Evolutionary conservation across 2,797 vertebrate genomes (phyloP), one percentile per base, ranked within the genome.

Genomic region (Acanthornis magna): DNA sequence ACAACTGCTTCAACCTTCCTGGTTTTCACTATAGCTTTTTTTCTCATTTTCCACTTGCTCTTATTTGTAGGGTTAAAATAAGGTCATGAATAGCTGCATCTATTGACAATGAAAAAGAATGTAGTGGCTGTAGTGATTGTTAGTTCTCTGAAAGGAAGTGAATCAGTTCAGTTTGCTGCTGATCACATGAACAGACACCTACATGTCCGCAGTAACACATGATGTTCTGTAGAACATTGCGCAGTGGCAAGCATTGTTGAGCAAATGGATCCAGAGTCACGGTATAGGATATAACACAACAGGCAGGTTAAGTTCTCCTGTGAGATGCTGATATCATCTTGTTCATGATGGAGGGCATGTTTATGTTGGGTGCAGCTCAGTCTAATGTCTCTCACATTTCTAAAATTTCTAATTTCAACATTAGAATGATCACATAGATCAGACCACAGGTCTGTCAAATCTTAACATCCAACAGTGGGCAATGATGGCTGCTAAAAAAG

Each of bases 31-130:
- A 5, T 23, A 55, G 20, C 10, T 47, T 61, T 73, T n/a, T n/a
- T 5, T 61, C 14, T 77, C 18, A 27, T 42, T 79, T 84, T 70
- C 32, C 7, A 8, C 19, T 62, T 47, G 12, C 18, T 71, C 3
- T 70, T 85, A 25, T 21, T 57, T 42, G 7, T 38, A 53, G 21
- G 18, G 15, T 43, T 91, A 57, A 91, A 91, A 38, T 43, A 43
- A 76, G 9, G 6, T 30, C 0, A 0, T 27, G 13, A 72, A 63
- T 62, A 36, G 16, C 22, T 68, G 5, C 2, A 3, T 70, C 21
- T 81, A 13, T 16, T 55, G 68, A 29, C 19, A 77, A 7, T 23
- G 14, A n/a, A 67, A 62, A 61, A 57, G 40, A 38, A 15, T 0
- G 0, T 54, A 21, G 27, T 2, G 1, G 16, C 61, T 84, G 25